Evolutionary conservation across 1,140 invertebrate species (phyloP).

Genomic region (Paramacrobiotus metropolitanus): DNA sequence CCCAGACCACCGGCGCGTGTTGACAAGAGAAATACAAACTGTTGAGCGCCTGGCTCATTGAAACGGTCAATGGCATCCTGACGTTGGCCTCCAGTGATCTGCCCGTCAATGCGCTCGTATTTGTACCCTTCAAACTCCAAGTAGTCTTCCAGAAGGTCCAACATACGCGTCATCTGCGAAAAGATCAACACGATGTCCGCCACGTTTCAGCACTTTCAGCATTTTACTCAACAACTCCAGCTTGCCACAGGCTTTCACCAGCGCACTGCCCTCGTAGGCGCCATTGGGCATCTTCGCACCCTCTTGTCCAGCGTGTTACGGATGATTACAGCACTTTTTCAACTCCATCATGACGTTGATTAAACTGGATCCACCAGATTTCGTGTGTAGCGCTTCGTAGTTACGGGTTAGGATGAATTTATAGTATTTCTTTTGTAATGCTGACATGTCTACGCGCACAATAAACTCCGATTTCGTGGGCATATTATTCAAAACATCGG

Average conservation of each 20-base stretch:
- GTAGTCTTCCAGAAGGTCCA: slow-evolving; percentile 96
- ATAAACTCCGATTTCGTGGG: slow-evolving; percentile 99
- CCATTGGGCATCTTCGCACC: slow-evolving; percentile 68
- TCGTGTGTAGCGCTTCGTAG: slow-evolving; percentile 87
- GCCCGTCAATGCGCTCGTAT: slow-evolving; percentile 96
- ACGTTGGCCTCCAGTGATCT: slow-evolving; percentile 73
- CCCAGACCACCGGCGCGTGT: slow-evolving; percentile 93
- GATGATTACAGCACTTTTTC: slow-evolving; percentile 99
- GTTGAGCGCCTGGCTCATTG: slow-evolving; percentile 43
- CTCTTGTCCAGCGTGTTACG: slow-evolving; percentile 85
- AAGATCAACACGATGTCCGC: slow-evolving; percentile 95
- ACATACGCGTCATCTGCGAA: slow-evolving; percentile 97
- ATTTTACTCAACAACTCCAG: slow-evolving; percentile 80
- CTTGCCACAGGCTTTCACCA: slow-evolving; percentile 89
- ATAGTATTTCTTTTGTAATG: slow-evolving; percentile 99
- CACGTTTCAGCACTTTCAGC: slow-evolving; percentile 64
- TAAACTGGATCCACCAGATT: slow-evolving; percentile 30
- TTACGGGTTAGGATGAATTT: slow-evolving; percentile 97
- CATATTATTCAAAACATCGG: slow-evolving; percentile 90
- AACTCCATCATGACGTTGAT: slow-evolving; percentile 99
- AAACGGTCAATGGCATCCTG: slow-evolving; percentile 97
- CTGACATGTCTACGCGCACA: slow-evolving; percentile 88
- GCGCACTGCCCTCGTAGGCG: slow-evolving; percentile 72
- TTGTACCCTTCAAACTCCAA: slow-evolving; percentile 90
- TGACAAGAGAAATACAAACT: slow-evolving; percentile 90